Evolutionary conservation across 2,888 invertebrate genomes (phyloP), one percentile per base, ranked within the genome.

Genomic region (Yponomeuta evonymella): DNA sequence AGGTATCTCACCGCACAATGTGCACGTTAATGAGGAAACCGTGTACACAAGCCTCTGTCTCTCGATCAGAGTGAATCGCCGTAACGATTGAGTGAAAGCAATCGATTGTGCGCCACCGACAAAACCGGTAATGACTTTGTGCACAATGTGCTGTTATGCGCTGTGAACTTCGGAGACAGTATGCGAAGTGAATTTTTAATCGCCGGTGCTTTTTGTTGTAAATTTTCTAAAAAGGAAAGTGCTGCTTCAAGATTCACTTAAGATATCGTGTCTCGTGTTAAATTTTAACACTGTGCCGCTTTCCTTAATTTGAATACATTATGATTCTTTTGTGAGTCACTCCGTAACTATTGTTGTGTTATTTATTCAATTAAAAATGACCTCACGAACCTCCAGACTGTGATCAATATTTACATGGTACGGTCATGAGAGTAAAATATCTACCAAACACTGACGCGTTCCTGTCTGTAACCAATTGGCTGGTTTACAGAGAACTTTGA

Each of bases 21-120:
- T 88, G 88, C 84, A 75, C 79, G 79, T 82, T 90, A 90, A 90
- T 89, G 89, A 90, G 90, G 83, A 87, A 88, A 85, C 86, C 87
- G 84, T 89, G 89, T 89, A 83, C 76, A 79, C 78, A 80, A 75
- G 71, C 72, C 68, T 23, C 63, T 58, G 72, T 67, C 70, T 67
- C 69, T 51, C 2, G 29, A 69, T 58, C 51, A 15, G 12, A 58
- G 51, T 58, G 51, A 58, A 58, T 58, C 51, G 51, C 1, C 10
- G 33, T 12, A 23, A 65, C 65, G 30, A 33, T 84, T 81, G 79
- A 86, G 89, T 84, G 90, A 89, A 90, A 89, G 89, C 86, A 79
- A 79, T 79, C 79, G 78, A 79, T 77, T 77, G 76, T 76, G 73
- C 73, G 70, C 73, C 73, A 29, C 51, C 33, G 73, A 72, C 72